phyloP scores from a whole-genome alignment of 2,113 vertebrate genomes.

The Malurus elegans region DNA sequence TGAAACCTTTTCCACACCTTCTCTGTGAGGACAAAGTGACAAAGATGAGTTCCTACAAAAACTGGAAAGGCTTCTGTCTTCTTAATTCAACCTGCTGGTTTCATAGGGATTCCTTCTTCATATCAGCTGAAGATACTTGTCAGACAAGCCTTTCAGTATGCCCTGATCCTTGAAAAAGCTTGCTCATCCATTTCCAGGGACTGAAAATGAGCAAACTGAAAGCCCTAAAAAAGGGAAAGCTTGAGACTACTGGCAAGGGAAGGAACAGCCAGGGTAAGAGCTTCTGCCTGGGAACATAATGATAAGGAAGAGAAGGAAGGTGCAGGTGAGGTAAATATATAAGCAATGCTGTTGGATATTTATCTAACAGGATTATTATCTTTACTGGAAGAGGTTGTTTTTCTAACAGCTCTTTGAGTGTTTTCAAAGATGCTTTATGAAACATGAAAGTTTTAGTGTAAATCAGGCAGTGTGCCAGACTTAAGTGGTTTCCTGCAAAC shows the following conservation, averaged over 20 bases:
- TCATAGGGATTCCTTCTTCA: background rate
- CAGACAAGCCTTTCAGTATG: background rate
- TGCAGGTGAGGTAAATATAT: background rate
- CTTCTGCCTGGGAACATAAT: background rate
- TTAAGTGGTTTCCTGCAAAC: slow-evolving; percentile 21
- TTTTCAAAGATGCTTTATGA: background rate
- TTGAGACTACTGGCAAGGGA: background rate
- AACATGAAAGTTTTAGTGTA: background rate
- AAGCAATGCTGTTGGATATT: background rate
- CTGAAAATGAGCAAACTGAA: background rate
- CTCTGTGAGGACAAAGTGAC: background rate
- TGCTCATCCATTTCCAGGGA: background rate
- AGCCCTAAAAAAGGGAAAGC: background rate
- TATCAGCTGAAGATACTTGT: background rate
- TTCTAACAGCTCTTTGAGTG: background rate
- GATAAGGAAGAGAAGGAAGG: background rate
- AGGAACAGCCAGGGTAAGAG: background rate
- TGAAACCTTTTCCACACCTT: background rate
- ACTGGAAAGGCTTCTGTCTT: background rate
- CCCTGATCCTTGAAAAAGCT: background rate
- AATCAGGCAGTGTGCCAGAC: slow-evolving; percentile 1
- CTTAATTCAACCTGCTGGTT: background rate
- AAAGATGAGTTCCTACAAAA: background rate
- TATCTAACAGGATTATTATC: background rate
- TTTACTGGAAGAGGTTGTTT: background rate